Percentiles rank a stretch among this genome's conserved stretches.
Conservation (phyloP, 2,888 invertebrate species). For the Alsophila aescularia region DNA sequence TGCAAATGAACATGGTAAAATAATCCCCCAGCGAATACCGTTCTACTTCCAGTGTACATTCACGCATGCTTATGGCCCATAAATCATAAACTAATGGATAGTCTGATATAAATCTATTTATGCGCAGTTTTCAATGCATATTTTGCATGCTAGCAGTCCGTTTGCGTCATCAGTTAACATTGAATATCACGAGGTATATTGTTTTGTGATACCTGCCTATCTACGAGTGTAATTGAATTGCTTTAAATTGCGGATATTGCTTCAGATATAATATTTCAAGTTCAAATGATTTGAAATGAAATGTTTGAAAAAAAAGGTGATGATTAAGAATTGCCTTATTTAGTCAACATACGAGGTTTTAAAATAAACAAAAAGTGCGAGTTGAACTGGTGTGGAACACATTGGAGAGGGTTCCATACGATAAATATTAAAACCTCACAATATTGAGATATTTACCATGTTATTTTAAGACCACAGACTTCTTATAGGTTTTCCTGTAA, state of each 20-base stretch:
- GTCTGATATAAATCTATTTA: slow-evolving; percentile 77
- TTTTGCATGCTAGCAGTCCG: slow-evolving; percentile 69
- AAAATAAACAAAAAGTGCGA: too few relatives aligned
- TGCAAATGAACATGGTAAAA: background rate
- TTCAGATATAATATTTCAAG: background rate
- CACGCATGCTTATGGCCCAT: slow-evolving; percentile 64
- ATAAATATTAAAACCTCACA: too few relatives aligned
- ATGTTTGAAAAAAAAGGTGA: too few relatives aligned
- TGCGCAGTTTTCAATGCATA: slow-evolving; percentile 79
- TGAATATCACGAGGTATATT: slow-evolving; percentile 9
- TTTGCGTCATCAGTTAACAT: slow-evolving; percentile 52
- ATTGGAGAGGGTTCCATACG: too few relatives aligned
- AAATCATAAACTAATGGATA: slow-evolving; percentile 76
- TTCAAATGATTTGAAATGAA: too few relatives aligned
- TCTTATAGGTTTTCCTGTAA: too few relatives aligned
- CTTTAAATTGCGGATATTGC: background rate
- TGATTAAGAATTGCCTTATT: too few relatives aligned
- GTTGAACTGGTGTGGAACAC: too few relatives aligned
- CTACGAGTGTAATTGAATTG: too few relatives aligned
- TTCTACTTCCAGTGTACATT: slow-evolving; percentile 23
- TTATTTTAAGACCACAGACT: too few relatives aligned
- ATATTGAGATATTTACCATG: too few relatives aligned
- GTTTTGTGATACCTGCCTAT: slow-evolving; percentile 10
- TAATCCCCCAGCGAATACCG: background rate
- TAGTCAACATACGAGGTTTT: too few relatives aligned